A percentile compares a stretch with the other conserved stretches of the same genome.
phyloP scores from a whole-genome alignment of 2,888 invertebrate species.

The Nemotelus pantherinus region DNA sequence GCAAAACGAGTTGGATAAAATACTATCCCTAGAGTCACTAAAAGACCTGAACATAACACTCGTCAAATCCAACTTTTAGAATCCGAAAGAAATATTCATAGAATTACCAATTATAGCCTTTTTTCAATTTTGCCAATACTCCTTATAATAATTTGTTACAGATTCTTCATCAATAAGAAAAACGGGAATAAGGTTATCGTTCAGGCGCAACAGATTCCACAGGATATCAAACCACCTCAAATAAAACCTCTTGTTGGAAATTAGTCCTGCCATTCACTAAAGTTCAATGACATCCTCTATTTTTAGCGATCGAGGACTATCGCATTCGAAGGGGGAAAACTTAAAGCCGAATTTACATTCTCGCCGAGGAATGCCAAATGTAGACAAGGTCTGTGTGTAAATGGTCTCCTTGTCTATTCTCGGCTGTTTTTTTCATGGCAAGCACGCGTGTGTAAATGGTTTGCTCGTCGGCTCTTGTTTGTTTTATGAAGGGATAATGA shows the following conservation, averaged over 20 bases:
- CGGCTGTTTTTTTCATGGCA: too few species aligned
- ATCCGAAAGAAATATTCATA: not conserved
- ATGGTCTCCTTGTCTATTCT: too few species aligned
- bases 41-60: not conserved
- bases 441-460: too few species aligned
- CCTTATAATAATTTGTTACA: not conserved
- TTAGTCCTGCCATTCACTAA: not conserved
- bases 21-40: constrained; percentile 6
- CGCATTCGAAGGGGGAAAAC: too few species aligned
- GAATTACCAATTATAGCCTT: not conserved
- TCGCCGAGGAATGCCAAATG: too few species aligned
- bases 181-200: not conserved
- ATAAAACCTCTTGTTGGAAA: not conserved
- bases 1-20: not conserved
- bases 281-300: not conserved
- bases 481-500: too few species aligned
- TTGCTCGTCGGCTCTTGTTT: too few species aligned
- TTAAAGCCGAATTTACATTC: too few species aligned
- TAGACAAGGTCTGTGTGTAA: too few species aligned
- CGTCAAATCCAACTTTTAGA: not conserved
- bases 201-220: not conserved
- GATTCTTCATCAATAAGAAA: not conserved
- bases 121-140: not conserved
- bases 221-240: not conserved
- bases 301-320: not conserved